Percentiles rank a stretch among this genome's conserved stretches.
phyloP scores from a whole-genome alignment of 2,797 vertebrate genomes.

The Scyliorhinus canicula region DNA sequence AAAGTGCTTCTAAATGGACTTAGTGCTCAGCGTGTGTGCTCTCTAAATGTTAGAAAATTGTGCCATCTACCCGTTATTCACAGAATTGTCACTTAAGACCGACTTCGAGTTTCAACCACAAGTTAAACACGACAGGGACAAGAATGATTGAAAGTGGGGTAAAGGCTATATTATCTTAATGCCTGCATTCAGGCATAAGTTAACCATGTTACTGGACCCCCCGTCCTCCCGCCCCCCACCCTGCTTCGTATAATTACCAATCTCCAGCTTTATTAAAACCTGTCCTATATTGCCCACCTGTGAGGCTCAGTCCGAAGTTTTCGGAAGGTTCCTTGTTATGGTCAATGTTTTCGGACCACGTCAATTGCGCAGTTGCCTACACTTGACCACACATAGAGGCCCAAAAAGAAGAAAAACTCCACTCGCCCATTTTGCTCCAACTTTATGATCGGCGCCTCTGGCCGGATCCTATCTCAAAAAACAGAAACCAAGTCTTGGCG shows the following conservation, averaged over 20 bases:
- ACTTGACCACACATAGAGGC: background rate
- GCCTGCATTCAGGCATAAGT: background rate
- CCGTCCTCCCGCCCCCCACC: too few species aligned
- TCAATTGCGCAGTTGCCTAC: too few species aligned
- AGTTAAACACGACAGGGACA: slow-evolving; percentile 63
- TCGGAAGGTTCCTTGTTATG: background rate
- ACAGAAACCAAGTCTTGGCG: background rate
- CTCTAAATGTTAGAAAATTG: slow-evolving; percentile 98
- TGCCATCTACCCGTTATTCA: slow-evolving; percentile 98
- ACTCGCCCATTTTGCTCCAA: background rate
- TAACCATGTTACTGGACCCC: background rate
- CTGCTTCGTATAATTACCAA: background rate
- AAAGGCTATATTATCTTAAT: background rate
- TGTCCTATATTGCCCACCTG: background rate
- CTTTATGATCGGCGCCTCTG: background rate
- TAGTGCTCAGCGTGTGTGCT: slow-evolving; percentile 68
- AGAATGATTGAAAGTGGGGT: background rate
- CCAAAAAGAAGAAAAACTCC: too few species aligned
- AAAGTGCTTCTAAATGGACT: slow-evolving; percentile 76
- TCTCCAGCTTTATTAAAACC: background rate
- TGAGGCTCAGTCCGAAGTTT: background rate
- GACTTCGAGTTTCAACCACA: slow-evolving; percentile 70
- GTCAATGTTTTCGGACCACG: background rate
- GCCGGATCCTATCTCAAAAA: background rate
- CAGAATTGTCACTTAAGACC: slow-evolving; percentile 89